Base-by-base conservation (phyloP, 2,888 invertebrate genomes). In the Mycalesis mineus region DNA sequence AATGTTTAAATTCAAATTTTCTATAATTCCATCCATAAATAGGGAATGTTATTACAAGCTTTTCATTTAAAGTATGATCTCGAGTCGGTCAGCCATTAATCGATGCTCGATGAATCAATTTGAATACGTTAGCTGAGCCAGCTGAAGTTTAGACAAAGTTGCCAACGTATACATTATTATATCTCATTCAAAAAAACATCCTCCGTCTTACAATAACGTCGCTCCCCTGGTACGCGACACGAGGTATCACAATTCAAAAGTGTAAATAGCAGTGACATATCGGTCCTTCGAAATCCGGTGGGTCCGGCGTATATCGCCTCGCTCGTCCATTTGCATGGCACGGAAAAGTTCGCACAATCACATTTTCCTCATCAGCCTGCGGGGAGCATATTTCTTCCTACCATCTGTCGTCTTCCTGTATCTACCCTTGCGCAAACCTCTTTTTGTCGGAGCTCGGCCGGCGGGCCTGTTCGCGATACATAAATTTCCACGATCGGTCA, bases 401-500 rank as follows among this genome's bases (percentile, higher is more conserved):
- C 88, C 87, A 85, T 86, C 84, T 86, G 85, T 73, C 86, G 73
- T 86, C 88, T 88, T 88, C 87, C 88, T 86, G 86, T 84, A 80
- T 82, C 82, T 77, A 82, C 88, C 86, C 87, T 75, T 74, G 74
- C 75, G 71, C 71, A 67, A 74, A 79, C 79, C 84, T 82, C 83
- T 86, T 89, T 88, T 88, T 84, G 82, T 72, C 70, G 72, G 76
- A 75, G 78, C 74, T 77, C 79, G 74, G 81, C 87, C 88, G 83
- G 78, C 85, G 88, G 88, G 88, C 71, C 67, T 82, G 81, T 82
- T 79, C 77, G 77, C 83, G 86, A 87, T 89, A 89, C 88, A 90
- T 89, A 90, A 86, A 90, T 90, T 88, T 86, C 74, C 80, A 83
- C 84, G 80, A 86, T 84, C 88, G 90, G 90, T 88, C 90, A 89